Evolutionary conservation across 2,888 invertebrate species (phyloP).

Genomic region (Eudemis profundana): DNA sequence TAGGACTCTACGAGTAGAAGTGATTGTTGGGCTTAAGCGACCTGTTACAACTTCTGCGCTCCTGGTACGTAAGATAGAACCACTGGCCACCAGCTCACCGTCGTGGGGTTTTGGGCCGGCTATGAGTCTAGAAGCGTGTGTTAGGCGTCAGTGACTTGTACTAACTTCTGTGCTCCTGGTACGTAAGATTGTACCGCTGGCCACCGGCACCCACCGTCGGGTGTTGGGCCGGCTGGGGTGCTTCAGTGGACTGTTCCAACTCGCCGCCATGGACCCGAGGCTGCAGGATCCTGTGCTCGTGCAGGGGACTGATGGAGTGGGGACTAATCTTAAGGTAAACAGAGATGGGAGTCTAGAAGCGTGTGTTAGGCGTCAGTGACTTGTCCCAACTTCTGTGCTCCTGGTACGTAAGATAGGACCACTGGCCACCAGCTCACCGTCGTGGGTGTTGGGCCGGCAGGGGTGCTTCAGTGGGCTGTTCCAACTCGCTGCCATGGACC

Average conservation of each 20-base stretch:
- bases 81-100: slow-evolving; percentile 89
- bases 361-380: too few relatives aligned
- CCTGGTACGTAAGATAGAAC: slow-evolving; percentile 93
- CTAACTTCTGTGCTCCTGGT: not conserved
- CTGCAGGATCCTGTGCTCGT: slow-evolving; percentile 94
- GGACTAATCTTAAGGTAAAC: slow-evolving; percentile 95
- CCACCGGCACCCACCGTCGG: not conserved
- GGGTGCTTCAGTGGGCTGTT: slow-evolving; percentile 98
- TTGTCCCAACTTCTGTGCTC: not conserved
- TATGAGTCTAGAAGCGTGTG: too few relatives aligned
- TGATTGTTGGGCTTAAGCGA: too few relatives aligned
- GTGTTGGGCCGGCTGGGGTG: not conserved
- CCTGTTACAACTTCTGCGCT: slow-evolving; percentile 79
- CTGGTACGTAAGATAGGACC: not conserved
- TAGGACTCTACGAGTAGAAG: too few relatives aligned
- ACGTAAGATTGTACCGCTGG: not conserved
- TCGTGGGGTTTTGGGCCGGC: slow-evolving; percentile 90
- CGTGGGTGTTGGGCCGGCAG: slow-evolving; percentile 92
- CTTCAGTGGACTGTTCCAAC: slow-evolving; percentile 92
- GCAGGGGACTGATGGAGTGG: slow-evolving; percentile 98
- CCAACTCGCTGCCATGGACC: slow-evolving; percentile 90
- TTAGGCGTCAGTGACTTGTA: not conserved
- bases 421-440: slow-evolving; percentile 72
- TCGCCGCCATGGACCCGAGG: slow-evolving; percentile 87
- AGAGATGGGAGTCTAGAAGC: too few relatives aligned